These are phyloP conservation scores for Malacoctenus gilli DNA, from an alignment of 2,797 vertebrate species.

Conservation along the genomic window DNA sequence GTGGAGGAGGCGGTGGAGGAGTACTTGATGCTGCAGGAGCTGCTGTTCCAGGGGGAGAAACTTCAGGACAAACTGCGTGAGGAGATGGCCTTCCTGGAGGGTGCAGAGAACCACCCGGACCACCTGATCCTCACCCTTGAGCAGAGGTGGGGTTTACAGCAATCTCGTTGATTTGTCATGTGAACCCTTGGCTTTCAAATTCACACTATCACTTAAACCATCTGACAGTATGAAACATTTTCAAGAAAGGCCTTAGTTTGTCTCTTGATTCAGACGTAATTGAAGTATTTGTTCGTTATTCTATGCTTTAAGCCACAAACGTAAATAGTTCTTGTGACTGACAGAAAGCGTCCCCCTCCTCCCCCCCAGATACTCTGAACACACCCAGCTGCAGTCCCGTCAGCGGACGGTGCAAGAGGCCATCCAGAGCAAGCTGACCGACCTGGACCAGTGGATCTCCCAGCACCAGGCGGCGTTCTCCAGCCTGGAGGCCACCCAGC, in stretches of 20 bases:
- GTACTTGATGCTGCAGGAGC: conserved; percentile 91
- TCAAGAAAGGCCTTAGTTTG: too few relatives aligned
- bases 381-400: conserved; percentile 93
- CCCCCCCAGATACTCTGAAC: conserved; percentile 90
- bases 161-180: too few relatives aligned
- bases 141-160: too few relatives aligned
- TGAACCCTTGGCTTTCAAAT: too few relatives aligned
- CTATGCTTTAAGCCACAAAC: too few relatives aligned
- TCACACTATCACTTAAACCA: too few relatives aligned
- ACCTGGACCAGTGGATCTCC: conserved; percentile 96
- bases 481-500: conserved; percentile 94
- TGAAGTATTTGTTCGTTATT: too few relatives aligned
- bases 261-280: too few relatives aligned
- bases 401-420: conserved; percentile 95
- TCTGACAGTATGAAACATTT: too few relatives aligned
- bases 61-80: conserved; percentile 90
- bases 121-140: conserved; percentile 92
- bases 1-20: conserved; percentile 91
- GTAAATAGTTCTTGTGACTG: too few relatives aligned
- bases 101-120: conserved; percentile 88
- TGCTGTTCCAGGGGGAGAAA: conserved; percentile 91
- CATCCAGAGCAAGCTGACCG: conserved; percentile 93
- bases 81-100: conserved; percentile 92
- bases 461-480: conserved; percentile 96
- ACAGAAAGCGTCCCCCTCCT: too few relatives aligned